Conservation (phyloP, 2,797 vertebrate genomes). For the Spizella passerina region DNA sequence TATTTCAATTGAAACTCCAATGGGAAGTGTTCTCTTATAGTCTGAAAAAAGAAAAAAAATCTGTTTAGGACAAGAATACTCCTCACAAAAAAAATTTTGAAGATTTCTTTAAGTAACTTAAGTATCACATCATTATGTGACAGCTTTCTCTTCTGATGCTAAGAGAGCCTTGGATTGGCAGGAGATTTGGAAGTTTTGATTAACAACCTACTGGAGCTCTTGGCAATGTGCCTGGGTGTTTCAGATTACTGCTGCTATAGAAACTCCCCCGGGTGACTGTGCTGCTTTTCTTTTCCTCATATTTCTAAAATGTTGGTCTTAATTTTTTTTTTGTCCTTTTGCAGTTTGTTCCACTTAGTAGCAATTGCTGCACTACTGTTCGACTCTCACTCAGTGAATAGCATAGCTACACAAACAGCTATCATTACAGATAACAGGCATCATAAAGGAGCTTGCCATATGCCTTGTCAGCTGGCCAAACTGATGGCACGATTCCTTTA, state of each 20-base stretch:
- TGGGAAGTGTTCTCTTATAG: neutral
- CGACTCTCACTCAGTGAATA: neutral
- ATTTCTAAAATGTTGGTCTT: constrained; percentile 1
- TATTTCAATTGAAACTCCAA: neutral
- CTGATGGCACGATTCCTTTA: neutral
- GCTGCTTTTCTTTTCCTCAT: neutral
- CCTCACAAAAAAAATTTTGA: neutral
- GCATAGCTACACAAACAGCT: constrained; percentile 2
- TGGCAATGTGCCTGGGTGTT: constrained; percentile 36
- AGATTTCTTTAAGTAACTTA: neutral
- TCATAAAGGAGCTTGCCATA: constrained; percentile 37
- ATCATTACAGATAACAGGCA: constrained; percentile 28
- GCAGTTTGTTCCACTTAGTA: neutral
- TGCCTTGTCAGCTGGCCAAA: constrained; percentile 37
- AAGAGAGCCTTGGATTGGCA: constrained; percentile 43
- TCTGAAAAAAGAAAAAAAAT: neutral
- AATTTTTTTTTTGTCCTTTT: neutral
- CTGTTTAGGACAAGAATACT: neutral
- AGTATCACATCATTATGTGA: constrained; percentile 31
- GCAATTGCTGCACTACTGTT: neutral
- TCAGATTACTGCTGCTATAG: constrained; percentile 45
- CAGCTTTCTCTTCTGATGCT: constrained; percentile 32
- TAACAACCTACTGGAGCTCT: constrained; percentile 29
- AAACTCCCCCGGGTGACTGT: constrained; percentile 23
- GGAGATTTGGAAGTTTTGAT: constrained; percentile 54